phyloP scores from a whole-genome alignment of 1,140 invertebrate species.

The Acromyrmex echinatior region DNA sequence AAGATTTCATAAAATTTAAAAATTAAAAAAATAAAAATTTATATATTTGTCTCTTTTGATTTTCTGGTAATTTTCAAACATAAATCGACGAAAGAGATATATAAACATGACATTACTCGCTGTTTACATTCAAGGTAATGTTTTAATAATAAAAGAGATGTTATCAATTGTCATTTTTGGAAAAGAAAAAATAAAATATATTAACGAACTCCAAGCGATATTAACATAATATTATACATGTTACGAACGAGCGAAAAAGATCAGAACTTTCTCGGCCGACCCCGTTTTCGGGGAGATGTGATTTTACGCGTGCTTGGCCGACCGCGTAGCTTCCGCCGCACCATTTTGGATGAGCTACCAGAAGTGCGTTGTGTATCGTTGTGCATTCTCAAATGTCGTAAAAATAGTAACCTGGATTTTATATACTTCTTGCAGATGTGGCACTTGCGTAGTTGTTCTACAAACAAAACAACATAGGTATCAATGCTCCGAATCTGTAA shows the following conservation, averaged over 20 bases:
- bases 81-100: not conserved
- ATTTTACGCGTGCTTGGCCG: slow-evolving; percentile 69
- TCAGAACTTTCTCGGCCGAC: slow-evolving; percentile 77
- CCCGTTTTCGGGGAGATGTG: slow-evolving; percentile 71
- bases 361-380: slow-evolving; percentile 49
- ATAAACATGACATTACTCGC: not conserved
- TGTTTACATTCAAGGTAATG: slow-evolving; percentile 16
- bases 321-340: slow-evolving; percentile 72
- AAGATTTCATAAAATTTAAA: not conserved
- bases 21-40: not conserved
- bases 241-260: slow-evolving; percentile 30
- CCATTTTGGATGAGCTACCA: slow-evolving; percentile 40
- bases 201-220: not conserved
- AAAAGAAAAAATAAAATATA: slow-evolving; percentile 9
- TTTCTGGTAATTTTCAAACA: not conserved
- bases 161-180: not conserved
- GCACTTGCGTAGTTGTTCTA: slow-evolving; percentile 73
- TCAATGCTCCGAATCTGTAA: too few relatives aligned
- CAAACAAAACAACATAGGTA: slow-evolving; percentile 25
- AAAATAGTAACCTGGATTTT: slow-evolving; percentile 71
- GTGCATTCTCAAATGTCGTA: slow-evolving; percentile 75
- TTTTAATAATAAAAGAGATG: slow-evolving; percentile 4
- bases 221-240: slow-evolving; percentile 19
- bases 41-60: too few relatives aligned
- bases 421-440: slow-evolving; percentile 76